Base-by-base conservation (phyloP, 2,888 invertebrate species). In the Apotomis capreana region DNA sequence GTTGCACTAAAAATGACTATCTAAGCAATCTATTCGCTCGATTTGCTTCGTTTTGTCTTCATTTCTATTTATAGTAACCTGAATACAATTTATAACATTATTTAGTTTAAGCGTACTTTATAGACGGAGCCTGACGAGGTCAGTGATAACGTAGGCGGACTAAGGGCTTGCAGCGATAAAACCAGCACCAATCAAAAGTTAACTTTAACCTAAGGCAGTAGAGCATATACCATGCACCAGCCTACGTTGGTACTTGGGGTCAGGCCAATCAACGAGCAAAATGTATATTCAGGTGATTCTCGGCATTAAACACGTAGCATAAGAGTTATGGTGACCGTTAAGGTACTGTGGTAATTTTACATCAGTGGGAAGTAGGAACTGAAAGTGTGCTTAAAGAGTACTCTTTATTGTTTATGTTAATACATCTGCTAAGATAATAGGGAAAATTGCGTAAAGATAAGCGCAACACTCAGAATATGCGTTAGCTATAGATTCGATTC, bases 301-400 rank as follows among this genome's bases (percentile, higher is more conserved):
- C 15, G 55, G 61, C 67, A 51, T 55, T 68, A 55, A 0, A 2
- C 3, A 0, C 10, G 51, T 13, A 57, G 37, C 15, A 51, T 51
- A 44, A 62, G 36, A n/a, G 40, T 12, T 51, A 5, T 13, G 12
- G 26, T 4, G 15, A 26, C 12, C 57, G 62, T 13, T n/a, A 13
- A 67, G 64, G 59, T 26, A 46, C 15, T 55, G 8, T 71, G 49
- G 61, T 46, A 37, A 26, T 54, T 58, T 59, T 68, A 37, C 26
- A 46, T 49, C 60, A 75, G 76, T 80, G 78, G 78, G 81, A 77
- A 78, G 79, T 62, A 77, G 78, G 76, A 80, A 77, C 76, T 80
- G 74, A 76, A 70, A 68, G 72, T 49, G 54, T 65, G 59, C 59
- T 71, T 72, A 72, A 68, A 59, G 63, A 63, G 72, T 58, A 52